phyloP scores from a whole-genome alignment of 2,888 invertebrate species.

The Orchestes rusci region DNA sequence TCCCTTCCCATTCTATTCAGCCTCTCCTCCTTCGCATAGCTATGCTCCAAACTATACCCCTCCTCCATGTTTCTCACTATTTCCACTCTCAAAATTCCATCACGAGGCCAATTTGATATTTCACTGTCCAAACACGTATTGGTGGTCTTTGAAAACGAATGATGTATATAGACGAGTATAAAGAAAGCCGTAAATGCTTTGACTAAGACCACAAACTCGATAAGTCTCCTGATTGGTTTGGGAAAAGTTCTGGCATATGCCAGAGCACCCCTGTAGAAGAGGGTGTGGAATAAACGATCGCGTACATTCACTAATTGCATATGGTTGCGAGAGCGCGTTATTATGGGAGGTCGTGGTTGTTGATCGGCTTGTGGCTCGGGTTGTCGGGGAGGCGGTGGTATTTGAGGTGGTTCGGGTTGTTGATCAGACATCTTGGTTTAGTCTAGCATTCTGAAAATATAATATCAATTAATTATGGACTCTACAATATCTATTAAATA shows the following conservation, averaged over 20 bases:
- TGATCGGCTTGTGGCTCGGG: neutral
- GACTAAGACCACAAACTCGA: constrained; percentile 76
- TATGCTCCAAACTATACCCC: constrained; percentile 73
- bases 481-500: too few species aligned
- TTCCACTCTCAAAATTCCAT: constrained; percentile 90
- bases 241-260: constrained; percentile 90
- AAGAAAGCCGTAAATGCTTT: constrained; percentile 82
- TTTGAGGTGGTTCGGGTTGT: too few species aligned
- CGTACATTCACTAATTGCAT: constrained; percentile 66
- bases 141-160: constrained; percentile 86
- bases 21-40: constrained; percentile 75
- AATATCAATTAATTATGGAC: too few species aligned
- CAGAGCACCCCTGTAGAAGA: constrained; percentile 88
- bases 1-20: constrained; percentile 61
- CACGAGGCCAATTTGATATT: constrained; percentile 85
- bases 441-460: too few species aligned
- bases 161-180: constrained; percentile 90
- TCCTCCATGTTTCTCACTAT: constrained; percentile 64
- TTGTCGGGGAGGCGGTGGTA: neutral
- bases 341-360: neutral
- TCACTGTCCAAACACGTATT: constrained; percentile 89
- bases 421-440: too few species aligned
- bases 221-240: constrained; percentile 67
- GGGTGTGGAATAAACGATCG: constrained; percentile 87
- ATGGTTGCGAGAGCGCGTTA: constrained; percentile 5